Evolutionary conservation across 2,888 invertebrate genomes (phyloP).

Genomic region (Brachypterus glaber): DNA sequence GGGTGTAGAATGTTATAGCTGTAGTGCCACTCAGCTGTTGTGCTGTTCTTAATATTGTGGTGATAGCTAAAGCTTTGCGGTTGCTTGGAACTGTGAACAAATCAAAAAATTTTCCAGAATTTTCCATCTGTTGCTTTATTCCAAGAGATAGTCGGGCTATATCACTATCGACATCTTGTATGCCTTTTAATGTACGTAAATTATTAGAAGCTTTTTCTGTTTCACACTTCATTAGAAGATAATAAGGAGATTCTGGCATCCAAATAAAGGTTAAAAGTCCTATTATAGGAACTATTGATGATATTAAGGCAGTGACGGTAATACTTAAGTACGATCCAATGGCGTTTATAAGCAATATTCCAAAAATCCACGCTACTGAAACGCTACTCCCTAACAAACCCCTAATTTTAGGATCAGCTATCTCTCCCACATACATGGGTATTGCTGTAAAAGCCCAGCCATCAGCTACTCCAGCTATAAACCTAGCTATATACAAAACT

Average conservation of each 20-base stretch:
- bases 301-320: slow-evolving; percentile 43
- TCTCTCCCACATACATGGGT: slow-evolving; percentile 54
- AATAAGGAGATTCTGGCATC: slow-evolving; percentile 54
- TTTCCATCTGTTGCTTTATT: slow-evolving; percentile 39
- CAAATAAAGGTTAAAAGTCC: slow-evolving; percentile 42
- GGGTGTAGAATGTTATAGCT: slow-evolving; percentile 51
- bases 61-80: slow-evolving; percentile 54
- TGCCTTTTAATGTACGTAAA: slow-evolving; percentile 43
- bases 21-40: slow-evolving; percentile 51
- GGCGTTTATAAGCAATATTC: slow-evolving; percentile 46
- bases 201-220: slow-evolving; percentile 42
- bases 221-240: slow-evolving; percentile 38
- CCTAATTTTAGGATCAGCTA: slow-evolving; percentile 47
- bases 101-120: slow-evolving; percentile 47
- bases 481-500: slow-evolving; percentile 44
- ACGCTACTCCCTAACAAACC: slow-evolving; percentile 51
- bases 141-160: slow-evolving; percentile 30
- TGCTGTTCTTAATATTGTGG: slow-evolving; percentile 47
- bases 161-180: slow-evolving; percentile 42
- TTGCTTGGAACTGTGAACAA: slow-evolving; percentile 48
- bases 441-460: slow-evolving; percentile 39
- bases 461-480: slow-evolving; percentile 54
- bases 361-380: slow-evolving; percentile 44
- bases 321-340: slow-evolving; percentile 43
- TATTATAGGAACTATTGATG: slow-evolving; percentile 40